Base-by-base conservation (phyloP, 1,140 invertebrate species). In the Ips typographus region DNA sequence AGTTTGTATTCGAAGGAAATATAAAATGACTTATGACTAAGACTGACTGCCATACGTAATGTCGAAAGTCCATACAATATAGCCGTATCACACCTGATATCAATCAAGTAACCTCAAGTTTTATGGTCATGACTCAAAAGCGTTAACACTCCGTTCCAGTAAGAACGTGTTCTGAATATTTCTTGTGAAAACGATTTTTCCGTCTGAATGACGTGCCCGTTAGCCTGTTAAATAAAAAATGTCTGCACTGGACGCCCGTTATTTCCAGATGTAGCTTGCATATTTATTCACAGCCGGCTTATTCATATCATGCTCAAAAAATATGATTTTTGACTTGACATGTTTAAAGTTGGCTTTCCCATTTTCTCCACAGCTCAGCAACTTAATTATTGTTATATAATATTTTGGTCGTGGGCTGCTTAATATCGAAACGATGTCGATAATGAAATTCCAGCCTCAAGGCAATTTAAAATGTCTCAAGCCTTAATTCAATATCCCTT, bases 401-500 rank as follows among this genome's bases (percentile, higher is more conserved):
- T 8, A 49, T 49, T 49, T 49, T 49, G 22, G 22, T 0, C 22
- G 22, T 22, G 22, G 22, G 22, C 22, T 22, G 22, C 22, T 22
- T 22, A 22, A 22, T 22, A 22, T 22, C 22, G 22, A 22, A 22
- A 22, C 44, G 3, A 49, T 49, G 44, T 3, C 44, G 3, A 3
- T 49, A 49, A 49, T 22, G 22, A 49, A 8, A 49, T 49, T 2
- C 44, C 44, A 3, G 7, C 3, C 44, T 22, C 22, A 22, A 22
- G 22, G 22, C 22, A 47, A 55, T 55, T 55, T 55, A 55, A 37
- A 55, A 55, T 55, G 7, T 22, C 52, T 36, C 2, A 2, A 37
- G 8, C 42, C 39, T 49, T 58, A 66, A 66, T 66, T 66, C 64
- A 66, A 66, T 66, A 66, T 66, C 47, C 64, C 53, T 66, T 66